Percentiles rank a stretch among this genome's conserved stretches.
Conservation (phyloP, 2,888 invertebrate genomes). For the Aelia acuminata region DNA sequence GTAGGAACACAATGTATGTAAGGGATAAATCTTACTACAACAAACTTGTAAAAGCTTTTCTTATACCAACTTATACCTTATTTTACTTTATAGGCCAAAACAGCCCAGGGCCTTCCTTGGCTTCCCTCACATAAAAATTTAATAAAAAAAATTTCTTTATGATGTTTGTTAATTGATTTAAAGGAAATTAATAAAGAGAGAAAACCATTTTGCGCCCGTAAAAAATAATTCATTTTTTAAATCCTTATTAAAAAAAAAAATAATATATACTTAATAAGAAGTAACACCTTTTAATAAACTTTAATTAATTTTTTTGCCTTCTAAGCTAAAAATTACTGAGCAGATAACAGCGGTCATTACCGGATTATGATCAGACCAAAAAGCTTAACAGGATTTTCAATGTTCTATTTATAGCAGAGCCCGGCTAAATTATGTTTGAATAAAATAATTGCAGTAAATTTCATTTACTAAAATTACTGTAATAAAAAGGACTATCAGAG, state of each 20-base stretch:
- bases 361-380: not conserved
- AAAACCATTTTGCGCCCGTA: not conserved
- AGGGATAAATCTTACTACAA: too few species aligned
- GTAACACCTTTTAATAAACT: not conserved
- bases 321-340: not conserved
- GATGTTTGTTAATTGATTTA: conserved; percentile 5
- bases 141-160: too few species aligned
- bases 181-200: not conserved
- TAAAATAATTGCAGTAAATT: not conserved
- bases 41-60: too few species aligned
- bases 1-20: too few species aligned
- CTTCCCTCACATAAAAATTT: too few species aligned
- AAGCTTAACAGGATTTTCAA: not conserved
- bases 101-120: too few species aligned
- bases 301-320: not conserved
- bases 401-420: not conserved
- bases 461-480: not conserved
- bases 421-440: not conserved
- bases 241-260: not conserved
- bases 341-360: not conserved
- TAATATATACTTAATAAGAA: not conserved
- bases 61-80: too few species aligned
- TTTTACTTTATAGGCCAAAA: too few species aligned
- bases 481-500: not conserved
- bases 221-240: not conserved